Conservation (phyloP, 2,113 vertebrate genomes). For the Aegithalos caudatus region DNA sequence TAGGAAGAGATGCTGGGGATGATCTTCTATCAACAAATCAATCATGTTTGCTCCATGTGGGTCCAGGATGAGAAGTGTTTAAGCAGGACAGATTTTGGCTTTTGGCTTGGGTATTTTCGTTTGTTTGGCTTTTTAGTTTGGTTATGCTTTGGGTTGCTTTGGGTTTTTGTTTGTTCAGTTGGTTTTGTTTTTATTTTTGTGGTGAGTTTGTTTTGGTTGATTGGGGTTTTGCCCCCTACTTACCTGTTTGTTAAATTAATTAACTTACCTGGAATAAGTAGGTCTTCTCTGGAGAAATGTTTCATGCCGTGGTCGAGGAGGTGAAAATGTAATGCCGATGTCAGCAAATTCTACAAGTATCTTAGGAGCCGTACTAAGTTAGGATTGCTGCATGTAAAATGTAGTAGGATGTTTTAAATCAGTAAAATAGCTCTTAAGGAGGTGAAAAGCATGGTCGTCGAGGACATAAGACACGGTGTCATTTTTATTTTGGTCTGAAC, state of each 20-base stretch:
- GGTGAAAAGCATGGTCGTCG: neutral
- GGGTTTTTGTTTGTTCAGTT: neutral
- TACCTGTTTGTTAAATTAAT: neutral
- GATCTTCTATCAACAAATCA: neutral
- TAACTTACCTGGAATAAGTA: conserved; percentile 20
- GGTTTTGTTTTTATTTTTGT: neutral
- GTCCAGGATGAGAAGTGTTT: neutral
- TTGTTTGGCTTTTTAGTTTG: neutral
- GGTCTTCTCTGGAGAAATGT: neutral
- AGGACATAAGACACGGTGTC: accelerated
- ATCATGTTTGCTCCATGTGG: accelerated
- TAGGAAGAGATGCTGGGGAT: neutral
- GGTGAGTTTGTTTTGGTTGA: neutral
- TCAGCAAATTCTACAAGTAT: neutral
- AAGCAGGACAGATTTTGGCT: neutral
- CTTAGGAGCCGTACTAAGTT: neutral
- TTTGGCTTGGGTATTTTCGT: neutral
- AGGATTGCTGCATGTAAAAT: neutral
- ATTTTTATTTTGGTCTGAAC: neutral
- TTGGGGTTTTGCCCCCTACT: neutral
- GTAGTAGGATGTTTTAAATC: neutral
- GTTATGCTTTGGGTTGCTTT: neutral
- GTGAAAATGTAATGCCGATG: neutral
- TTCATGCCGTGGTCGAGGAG: neutral
- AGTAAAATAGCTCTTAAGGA: neutral